Evolutionary conservation across 2,797 vertebrate species (phyloP), one percentile per base, ranked within the genome.

Genomic region (Ctenopoma kingsleyae): DNA sequence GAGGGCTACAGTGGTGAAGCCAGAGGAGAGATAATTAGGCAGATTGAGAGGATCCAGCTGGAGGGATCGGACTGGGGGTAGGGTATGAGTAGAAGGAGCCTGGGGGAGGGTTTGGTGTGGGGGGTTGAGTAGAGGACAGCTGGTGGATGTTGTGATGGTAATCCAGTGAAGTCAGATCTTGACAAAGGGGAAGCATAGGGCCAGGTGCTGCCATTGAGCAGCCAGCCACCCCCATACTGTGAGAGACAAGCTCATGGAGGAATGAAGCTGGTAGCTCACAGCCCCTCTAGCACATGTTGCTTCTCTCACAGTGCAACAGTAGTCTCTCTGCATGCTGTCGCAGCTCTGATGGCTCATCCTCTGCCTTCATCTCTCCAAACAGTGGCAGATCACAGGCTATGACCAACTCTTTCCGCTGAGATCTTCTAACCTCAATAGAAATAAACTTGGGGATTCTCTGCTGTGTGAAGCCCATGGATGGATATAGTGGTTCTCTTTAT

Each of bases 91-190:
- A 54, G 61, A 72, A 52, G 61, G 81, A 77, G 76, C 80, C 48
- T 65, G 79, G 59, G 82, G 63, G 46, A 67, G 40, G 52, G 67
- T 49, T 27, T 47, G 69, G 53, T 61, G 43, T 10, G 69, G 74
- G 81, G 66, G 66, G 57, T 76, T 84, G 83, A 80, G 65, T 83
- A 88, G 91, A 89, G 91, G 93, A 95, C 95, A 95, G 94, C 94
- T 95, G 95, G 94, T 95, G 94, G 94, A 95, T 95, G 95, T 95
- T 95, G 95, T 95, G 95, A 95, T 95, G 94, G 93, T 95, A 95
- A 95, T 95, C 93, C 92, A 92, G 91, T 90, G 91, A 93, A 95
- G 93, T 95, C 94, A 95, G 91, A 91, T 89, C 89, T 90, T 92
- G 89, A 94, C 94, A 95, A 94, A 94, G 87, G 89, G 86, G 87